phyloP scores from a whole-genome alignment of 2,797 vertebrate genomes.

The Tinamus major region DNA sequence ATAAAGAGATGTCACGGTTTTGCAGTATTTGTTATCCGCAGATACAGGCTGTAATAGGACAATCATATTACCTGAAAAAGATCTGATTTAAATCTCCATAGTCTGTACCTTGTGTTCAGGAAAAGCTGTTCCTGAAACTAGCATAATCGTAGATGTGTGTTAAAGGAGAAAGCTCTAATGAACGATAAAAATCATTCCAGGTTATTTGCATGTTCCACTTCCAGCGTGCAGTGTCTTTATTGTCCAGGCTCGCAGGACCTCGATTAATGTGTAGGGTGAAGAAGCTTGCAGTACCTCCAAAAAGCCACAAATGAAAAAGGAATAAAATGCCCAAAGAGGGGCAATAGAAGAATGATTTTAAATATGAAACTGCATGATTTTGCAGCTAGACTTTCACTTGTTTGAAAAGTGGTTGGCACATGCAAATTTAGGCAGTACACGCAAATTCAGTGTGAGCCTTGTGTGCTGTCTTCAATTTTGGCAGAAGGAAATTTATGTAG shows the following conservation, averaged over 20 bases:
- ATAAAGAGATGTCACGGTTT: neutral
- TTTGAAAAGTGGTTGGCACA: neutral
- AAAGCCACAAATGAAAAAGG: neutral
- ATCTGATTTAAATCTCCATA: neutral
- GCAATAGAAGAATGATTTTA: neutral
- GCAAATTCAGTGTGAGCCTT: neutral
- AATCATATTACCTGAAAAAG: neutral
- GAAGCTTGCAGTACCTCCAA: neutral
- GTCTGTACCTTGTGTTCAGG: neutral
- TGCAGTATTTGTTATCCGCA: neutral
- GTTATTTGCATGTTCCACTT: neutral
- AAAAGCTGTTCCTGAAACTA: neutral
- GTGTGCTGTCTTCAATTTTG: neutral
- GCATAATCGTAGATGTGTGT: accelerated
- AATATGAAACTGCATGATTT: neutral
- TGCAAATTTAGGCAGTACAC: neutral
- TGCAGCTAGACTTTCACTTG: neutral
- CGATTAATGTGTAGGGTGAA: neutral
- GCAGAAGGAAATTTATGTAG: neutral
- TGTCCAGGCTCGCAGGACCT: neutral
- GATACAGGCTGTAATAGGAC: neutral
- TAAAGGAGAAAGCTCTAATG: neutral
- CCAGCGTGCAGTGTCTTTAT: accelerated
- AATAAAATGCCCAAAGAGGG: neutral
- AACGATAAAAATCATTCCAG: neutral